Evolutionary conservation across 2,888 invertebrate genomes (phyloP).

Genomic region (Glaucopsyche alexis): DNA sequence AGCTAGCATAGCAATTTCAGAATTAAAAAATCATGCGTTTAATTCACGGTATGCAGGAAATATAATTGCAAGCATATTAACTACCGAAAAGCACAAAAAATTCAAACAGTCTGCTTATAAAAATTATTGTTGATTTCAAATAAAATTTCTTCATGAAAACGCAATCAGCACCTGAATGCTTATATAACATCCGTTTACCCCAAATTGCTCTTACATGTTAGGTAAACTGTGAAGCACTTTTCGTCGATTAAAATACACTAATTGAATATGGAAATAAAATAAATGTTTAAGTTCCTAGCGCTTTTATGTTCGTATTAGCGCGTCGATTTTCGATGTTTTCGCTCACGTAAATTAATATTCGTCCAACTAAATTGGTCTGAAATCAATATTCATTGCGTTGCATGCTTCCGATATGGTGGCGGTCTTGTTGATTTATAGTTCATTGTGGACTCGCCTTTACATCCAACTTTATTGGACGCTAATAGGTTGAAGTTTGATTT

Average conservation of each 20-base stretch:
- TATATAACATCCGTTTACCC: constrained; percentile 11
- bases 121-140: not conserved
- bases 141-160: constrained; percentile 1
- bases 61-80: not conserved
- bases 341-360: constrained; percentile 52
- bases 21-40: too few relatives aligned
- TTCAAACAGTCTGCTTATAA: not conserved
- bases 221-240: constrained; percentile 17
- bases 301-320: constrained; percentile 33
- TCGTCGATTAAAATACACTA: constrained; percentile 21
- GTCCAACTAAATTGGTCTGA: constrained; percentile 54
- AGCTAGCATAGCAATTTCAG: too few relatives aligned
- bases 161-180: not conserved
- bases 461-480: constrained; percentile 31
- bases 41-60: too few relatives aligned
- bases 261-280: constrained; percentile 29
- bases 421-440: constrained; percentile 63
- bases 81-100: not conserved
- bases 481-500: constrained; percentile 24
- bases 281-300: constrained; percentile 22
- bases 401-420: constrained; percentile 56
- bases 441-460: constrained; percentile 45
- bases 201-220: constrained; percentile 25
- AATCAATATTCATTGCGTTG: constrained; percentile 70
- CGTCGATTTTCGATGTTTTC: constrained; percentile 39